Evolutionary conservation across 2,113 vertebrate species (phyloP).

Genomic region (Cyphomyrus plagiostoma): DNA sequence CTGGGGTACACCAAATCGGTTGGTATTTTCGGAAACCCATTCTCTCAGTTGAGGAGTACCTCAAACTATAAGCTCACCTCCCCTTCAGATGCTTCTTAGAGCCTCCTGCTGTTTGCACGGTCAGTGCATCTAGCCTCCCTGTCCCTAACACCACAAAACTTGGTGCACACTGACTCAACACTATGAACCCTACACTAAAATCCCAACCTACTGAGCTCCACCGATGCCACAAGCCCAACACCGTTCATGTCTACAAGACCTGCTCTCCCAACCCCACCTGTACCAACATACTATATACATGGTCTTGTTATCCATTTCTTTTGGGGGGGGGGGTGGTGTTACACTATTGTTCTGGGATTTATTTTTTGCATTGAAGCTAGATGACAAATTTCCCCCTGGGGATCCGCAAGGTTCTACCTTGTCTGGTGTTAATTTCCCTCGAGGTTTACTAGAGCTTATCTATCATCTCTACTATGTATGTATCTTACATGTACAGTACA

Average conservation of each 20-base stretch:
- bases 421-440: neutral
- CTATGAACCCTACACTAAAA: no score
- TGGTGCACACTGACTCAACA: neutral
- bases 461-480: neutral
- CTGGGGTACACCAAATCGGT: no score
- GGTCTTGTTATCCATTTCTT: neutral
- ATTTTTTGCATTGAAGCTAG: neutral
- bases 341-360: neutral
- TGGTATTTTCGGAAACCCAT: neutral
- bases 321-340: neutral
- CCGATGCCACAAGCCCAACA: neutral
- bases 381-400: neutral
- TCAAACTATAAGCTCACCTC: neutral
- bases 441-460: neutral
- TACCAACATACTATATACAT: neutral
- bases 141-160: neutral
- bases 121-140: neutral
- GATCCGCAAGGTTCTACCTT: neutral
- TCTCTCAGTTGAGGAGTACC: neutral
- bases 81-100: neutral
- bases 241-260: neutral
- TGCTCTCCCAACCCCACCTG: neutral
- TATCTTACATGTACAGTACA: neutral
- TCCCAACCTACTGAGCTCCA: neutral
- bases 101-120: neutral